Conservation (phyloP, 2,113 vertebrate species). For the Fulmarus glacialis region DNA sequence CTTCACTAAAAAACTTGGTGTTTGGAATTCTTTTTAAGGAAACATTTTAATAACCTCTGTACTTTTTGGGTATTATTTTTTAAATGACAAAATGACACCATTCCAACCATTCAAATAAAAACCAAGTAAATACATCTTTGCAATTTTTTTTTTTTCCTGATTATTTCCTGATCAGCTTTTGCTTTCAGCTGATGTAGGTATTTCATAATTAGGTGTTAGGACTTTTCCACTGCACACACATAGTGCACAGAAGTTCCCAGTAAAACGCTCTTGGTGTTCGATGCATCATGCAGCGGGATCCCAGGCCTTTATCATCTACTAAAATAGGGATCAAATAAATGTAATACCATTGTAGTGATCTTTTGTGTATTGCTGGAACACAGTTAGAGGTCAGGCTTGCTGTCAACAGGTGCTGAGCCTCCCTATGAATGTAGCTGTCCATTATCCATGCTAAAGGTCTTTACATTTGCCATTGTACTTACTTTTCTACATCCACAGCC, state of each 20-base stretch:
- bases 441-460: neutral
- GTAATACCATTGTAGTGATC: neutral
- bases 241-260: neutral
- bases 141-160: neutral
- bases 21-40: neutral
- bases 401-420: neutral
- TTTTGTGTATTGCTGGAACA: neutral
- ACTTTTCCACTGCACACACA: neutral
- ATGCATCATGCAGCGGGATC: neutral
- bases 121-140: accelerated
- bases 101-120: neutral
- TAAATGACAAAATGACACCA: neutral
- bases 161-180: neutral
- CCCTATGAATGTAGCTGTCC: neutral
- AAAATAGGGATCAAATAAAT: neutral
- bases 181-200: neutral
- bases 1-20: neutral
- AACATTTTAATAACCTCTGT: neutral
- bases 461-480: neutral
- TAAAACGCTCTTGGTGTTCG: neutral
- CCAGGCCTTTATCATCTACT: neutral
- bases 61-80: neutral
- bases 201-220: neutral
- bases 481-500: neutral
- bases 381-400: neutral